Evolutionary conservation across 2,113 vertebrate genomes (phyloP), one percentile per base, ranked within the genome.

Genomic region (Silurus asotus): DNA sequence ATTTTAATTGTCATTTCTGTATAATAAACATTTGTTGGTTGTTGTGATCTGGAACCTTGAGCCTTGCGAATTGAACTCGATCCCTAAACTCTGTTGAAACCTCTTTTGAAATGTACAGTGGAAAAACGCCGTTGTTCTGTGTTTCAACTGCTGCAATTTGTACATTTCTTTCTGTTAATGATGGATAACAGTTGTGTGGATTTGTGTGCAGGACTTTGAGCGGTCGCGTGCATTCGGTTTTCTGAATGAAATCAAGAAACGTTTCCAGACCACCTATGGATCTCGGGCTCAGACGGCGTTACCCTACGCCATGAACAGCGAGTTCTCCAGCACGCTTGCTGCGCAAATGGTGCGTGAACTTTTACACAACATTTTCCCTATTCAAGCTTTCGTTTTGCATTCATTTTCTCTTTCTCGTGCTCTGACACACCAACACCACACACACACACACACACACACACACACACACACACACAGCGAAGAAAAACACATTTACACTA

Each of bases 261-360:
- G 97, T 2, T 99, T 99, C 89, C 98, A 99, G 93, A 99, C 97
- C 23, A 99, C 98, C 0, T 99, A 99, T 0, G 98, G 98, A 75
- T 99, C 98, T 0, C 94, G 98, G 55, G 98, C 98, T 0, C 98
- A 99, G 92, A 99, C 98, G 0, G 98, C 98, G 2, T 95, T 99
- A 58, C 98, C 98, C 25, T 99, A 99, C 0, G 98, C 98, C 88
- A 99, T 99, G 98, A 99, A 99, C 95, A 99, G 98, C 20, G 98
- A 99, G 90, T 99, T 99, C 93, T 99, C 97, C 74, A 97, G 96
- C 0, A 97, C 98, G 28, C 91, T 99, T 77, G 95, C 97, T 13
- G 97, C 97, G 0, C 98, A 99, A 91, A 96, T 99, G 97, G 98
- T 99, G 92, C 67, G 89, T 82, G n/a, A 37, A 3, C 17, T 23